Percentiles rank a stretch among this genome's conserved stretches.
Evolutionary conservation across 1,140 invertebrate genomes (phyloP).

Genomic region (Anastrepha obliqua): DNA sequence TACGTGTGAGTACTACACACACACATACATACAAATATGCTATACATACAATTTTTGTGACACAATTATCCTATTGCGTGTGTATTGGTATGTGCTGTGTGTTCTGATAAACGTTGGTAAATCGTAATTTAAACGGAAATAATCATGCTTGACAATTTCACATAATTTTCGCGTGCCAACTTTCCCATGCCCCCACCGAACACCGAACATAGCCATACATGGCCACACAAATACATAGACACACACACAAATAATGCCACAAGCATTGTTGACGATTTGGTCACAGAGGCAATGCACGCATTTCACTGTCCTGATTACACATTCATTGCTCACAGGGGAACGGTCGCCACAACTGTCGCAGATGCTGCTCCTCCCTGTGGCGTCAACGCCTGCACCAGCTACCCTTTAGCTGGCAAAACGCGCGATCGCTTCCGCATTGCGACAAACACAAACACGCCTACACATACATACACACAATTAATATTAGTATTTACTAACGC

Average conservation of each 20-base stretch:
- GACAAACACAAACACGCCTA: background rate
- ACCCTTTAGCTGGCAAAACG: background rate
- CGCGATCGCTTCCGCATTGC: background rate
- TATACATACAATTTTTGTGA: too few species aligned
- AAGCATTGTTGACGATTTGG: background rate
- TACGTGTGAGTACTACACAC: too few species aligned
- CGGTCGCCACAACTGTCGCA: background rate
- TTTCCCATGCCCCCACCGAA: background rate
- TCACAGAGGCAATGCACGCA: background rate
- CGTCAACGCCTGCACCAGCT: background rate
- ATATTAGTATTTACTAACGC: constrained; percentile 42
- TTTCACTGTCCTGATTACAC: constrained; percentile 35
- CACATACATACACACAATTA: background rate
- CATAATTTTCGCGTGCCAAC: constrained; percentile 49
- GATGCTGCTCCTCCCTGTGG: background rate
- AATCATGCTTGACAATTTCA: constrained; percentile 55
- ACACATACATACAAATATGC: too few species aligned
- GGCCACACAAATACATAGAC: background rate
- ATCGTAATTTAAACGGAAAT: constrained; percentile 54
- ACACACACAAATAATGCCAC: background rate
- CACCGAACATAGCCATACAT: background rate
- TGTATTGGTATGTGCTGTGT: background rate
- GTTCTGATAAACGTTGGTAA: constrained; percentile 53
- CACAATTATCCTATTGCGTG: constrained; percentile 7
- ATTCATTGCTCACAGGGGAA: constrained; percentile 52